A percentile compares a stretch with the other conserved stretches of the same genome.
Evolutionary conservation across 2,113 vertebrate genomes (phyloP).

Genomic region (Oncorhynchus tshawytscha): DNA sequence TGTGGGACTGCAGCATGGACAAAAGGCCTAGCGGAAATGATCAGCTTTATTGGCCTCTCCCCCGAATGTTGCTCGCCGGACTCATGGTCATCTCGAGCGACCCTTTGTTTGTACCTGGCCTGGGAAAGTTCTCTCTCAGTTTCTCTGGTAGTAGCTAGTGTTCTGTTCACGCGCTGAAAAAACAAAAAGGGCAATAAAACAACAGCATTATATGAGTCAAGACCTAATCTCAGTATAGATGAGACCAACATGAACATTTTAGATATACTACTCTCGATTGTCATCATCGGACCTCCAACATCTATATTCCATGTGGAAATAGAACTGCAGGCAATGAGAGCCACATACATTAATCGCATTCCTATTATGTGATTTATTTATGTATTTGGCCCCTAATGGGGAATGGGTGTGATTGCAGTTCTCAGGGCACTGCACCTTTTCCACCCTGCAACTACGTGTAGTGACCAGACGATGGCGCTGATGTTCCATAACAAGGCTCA

Average conservation of each 20-base stretch:
- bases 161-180: slow-evolving; percentile 70
- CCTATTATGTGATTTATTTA: background rate
- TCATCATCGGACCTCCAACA: background rate
- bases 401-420: background rate
- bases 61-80: slow-evolving; percentile 62
- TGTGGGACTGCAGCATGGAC: slow-evolving; percentile 80
- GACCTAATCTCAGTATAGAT: no score
- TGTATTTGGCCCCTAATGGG: slow-evolving; percentile 23
- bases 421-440: background rate
- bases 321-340: background rate
- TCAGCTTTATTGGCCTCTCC: slow-evolving; percentile 87
- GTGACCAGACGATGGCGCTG: slow-evolving; percentile 81
- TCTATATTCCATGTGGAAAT: background rate
- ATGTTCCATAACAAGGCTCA: slow-evolving; percentile 68
- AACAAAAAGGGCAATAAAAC: slow-evolving; percentile 63
- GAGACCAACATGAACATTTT: background rate
- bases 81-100: slow-evolving; percentile 73
- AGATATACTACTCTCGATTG: background rate
- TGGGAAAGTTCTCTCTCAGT: slow-evolving; percentile 70
- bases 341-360: background rate
- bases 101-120: slow-evolving; percentile 75
- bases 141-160: slow-evolving; percentile 72
- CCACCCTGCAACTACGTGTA: background rate
- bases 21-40: slow-evolving; percentile 93
- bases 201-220: background rate